Base-by-base conservation (phyloP, 2,888 invertebrate genomes). In the Mylabris sibirica region DNA sequence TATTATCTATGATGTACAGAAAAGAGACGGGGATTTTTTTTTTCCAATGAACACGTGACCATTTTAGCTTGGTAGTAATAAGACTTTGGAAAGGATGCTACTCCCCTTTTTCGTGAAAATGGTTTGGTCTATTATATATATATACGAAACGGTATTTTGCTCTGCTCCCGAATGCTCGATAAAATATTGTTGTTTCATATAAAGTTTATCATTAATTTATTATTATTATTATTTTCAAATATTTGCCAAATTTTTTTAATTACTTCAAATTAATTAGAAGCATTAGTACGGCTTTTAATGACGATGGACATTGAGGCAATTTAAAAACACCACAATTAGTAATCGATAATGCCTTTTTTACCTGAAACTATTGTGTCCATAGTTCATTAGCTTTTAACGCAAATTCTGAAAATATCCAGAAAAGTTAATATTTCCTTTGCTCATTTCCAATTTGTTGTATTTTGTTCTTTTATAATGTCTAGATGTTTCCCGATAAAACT, bases 51-150 rank as follows among this genome's bases (percentile, higher is more conserved):
- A 73, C 79, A 80, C 78, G 78, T 81, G 81, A 80, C 74, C 76
- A 73, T 76, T 79, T 78, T 76, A 78, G 78, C 75, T 78, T 73
- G 44, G 78, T 75, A 17, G 49, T 49, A 74, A 73, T 78, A 77
- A 78, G 78, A 79, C 78, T 78, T 79, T 80, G 79, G 79, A 80
- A 78, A 80, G 76, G 76, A 71, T 75, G 79, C 81, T 78, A 81
- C 84, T 82, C 82, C 84, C 84, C 83, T 81, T 82, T 57, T 83
- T 82, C 76, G 77, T 72, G 75, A 79, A 82, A 83, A 84, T 85
- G 84, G 85, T 85, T 83, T 77, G 78, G 79, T 79, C 84, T 79
- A 80, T 78, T 79, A 78, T 57, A 57, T 57, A 57, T 57, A 53
- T 53, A 53, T 79, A 79, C 77, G 80, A 80, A 83, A 83, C 83